Evolutionary conservation across 2,113 vertebrate species (phyloP), one percentile per base, ranked within the genome.

Genomic region (Ploceus nigricollis): DNA sequence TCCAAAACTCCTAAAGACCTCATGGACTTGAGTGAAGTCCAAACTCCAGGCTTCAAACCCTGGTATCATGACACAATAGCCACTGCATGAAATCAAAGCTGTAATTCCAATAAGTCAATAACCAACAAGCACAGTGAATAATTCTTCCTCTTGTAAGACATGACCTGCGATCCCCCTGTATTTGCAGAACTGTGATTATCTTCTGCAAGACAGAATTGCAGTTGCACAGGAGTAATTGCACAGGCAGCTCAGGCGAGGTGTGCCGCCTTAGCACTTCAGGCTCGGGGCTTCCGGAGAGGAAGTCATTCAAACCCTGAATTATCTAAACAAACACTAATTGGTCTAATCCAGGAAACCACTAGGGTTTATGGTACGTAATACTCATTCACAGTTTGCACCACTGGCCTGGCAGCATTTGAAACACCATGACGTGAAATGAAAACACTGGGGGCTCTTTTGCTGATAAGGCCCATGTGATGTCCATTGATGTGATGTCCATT

Each of bases 241-340:
- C 70, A 81, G 86, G 93, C 90, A 42, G 65, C 76, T 90, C 86
- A 61, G 89, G 72, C 24, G 96, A 97, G 97, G 96, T 57, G 83
- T 40, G 97, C 85, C 21, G 95, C 96, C 95, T 66, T 96, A 97
- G 92, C 89, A 63, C 95, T 97, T 91, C 89, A 93, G 92, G 76
- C 95, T 88, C 35, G 8, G n/a, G 76, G 87, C 90, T 98, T 98
- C 98, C 98, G 97, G 96, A 98, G 63, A 97, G 98, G 98, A 98
- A 98, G 97, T 97, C 83, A 89, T 98, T 98, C 95, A 93, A 96
- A 95, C 82, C 87, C 60, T 96, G 92, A 96, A 95, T 97, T 98
- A 98, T 97, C 97, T 97, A 97, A 97, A 97, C 97, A 98, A 93
- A 96, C 79, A 75, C 90, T 93, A 97, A 97, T 95, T 95, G 91